These are phyloP conservation scores for Glaucopsyche alexis DNA, from an alignment of 2,888 invertebrate species.

Conservation along the genomic window DNA sequence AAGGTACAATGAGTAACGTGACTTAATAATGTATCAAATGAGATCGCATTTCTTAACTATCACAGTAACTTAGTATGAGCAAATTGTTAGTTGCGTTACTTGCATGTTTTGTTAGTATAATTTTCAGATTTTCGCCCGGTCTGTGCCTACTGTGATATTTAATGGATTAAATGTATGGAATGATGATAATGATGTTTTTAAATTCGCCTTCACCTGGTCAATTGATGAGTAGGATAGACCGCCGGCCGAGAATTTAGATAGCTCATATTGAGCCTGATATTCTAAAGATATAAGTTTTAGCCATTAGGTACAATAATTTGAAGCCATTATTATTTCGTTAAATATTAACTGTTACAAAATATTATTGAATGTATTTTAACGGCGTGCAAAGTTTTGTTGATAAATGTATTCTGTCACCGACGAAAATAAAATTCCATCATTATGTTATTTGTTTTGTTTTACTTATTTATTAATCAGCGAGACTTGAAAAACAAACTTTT, in stretches of 20 bases:
- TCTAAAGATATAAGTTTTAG: slow-evolving; percentile 67
- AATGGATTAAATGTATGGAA: slow-evolving; percentile 49
- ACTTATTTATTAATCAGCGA: slow-evolving; percentile 35
- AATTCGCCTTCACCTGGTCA: slow-evolving; percentile 63
- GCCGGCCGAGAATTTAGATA: slow-evolving; percentile 69
- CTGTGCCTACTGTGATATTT: slow-evolving; percentile 75
- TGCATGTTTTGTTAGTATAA: slow-evolving; percentile 73
- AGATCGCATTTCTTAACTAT: slow-evolving; percentile 47
- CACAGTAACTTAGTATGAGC: slow-evolving; percentile 56
- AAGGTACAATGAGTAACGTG: slow-evolving; percentile 71
- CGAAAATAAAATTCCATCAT: slow-evolving; percentile 73
- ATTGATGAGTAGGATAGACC: slow-evolving; percentile 64
- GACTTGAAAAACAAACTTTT: background rate
- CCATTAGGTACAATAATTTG: slow-evolving; percentile 62
- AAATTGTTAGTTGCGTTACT: slow-evolving; percentile 66
- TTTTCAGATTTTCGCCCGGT: slow-evolving; percentile 78
- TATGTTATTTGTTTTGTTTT: slow-evolving; percentile 53
- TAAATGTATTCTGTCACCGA: slow-evolving; percentile 69
- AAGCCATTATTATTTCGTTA: slow-evolving; percentile 67
- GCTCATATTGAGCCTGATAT: slow-evolving; percentile 78
- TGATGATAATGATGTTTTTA: slow-evolving; percentile 54
- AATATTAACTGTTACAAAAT: slow-evolving; percentile 60
- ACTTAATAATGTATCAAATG: slow-evolving; percentile 55
- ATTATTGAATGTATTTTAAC: slow-evolving; percentile 59
- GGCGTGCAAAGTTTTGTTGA: slow-evolving; percentile 56